Evolutionary conservation across 2,113 vertebrate genomes (phyloP), one percentile per base, ranked within the genome.

Genomic region (Chaetops frenatus): DNA sequence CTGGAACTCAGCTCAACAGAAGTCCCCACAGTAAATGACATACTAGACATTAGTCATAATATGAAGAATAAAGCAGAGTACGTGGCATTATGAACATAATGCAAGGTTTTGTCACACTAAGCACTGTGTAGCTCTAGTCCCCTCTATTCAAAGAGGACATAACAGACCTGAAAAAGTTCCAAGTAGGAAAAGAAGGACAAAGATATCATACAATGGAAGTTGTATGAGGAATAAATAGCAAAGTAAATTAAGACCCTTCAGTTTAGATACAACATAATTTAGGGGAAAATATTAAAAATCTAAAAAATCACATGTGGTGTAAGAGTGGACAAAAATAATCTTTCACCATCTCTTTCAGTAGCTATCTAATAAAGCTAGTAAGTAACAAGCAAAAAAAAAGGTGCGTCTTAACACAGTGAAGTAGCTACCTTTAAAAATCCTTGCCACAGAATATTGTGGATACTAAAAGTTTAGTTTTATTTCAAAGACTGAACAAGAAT

Each of bases 1-100:
- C 0, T 2, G n/a, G 57, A 86, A 80, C 22, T 48, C 40, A 31
- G 28, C 10, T 73, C 0, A 0, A 10, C 0, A 57, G 10, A 73
- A 93, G 67, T 31, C 19, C 31, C 45, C 44, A n/a, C 8, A 81
- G 67, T 18, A 94, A 77, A 73, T 31, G 1, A 69, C 25, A 78
- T 14, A 51, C 11, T 17, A 57, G 36, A 70, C 9, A 40, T 35
- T 24, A 53, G 19, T 21, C 48, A 7, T 29, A 56, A 6, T 38
- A 64, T 5, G 12, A 53, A 76, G 7, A 86, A 56, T 33, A 83
- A 77, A 47, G 28, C 16, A 60, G 24, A 83, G 12, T 69, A 64
- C 1, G 4, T 5, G 6, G 10, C 21, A 88, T 22, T 72, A 9
- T 19, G 36, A 71, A 50, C 86, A 69, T 51, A 86, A 67, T 15